These are phyloP conservation scores for Boulengerochromis microlepis DNA, from an alignment of 2,113 vertebrate genomes.

Conservation along the genomic window DNA sequence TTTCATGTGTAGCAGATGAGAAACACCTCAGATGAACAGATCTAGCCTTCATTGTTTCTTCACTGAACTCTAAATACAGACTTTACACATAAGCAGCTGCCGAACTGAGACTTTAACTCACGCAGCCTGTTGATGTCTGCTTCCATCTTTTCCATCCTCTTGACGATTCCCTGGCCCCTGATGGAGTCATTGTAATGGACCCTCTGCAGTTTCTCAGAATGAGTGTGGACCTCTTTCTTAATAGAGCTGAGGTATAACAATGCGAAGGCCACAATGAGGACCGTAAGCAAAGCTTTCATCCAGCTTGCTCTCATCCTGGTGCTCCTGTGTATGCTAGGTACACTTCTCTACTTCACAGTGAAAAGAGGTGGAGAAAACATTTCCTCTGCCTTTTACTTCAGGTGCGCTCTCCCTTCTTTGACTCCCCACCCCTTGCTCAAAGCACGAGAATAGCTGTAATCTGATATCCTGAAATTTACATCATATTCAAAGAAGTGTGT, in stretches of 20 bases:
- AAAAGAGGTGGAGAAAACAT: not conserved
- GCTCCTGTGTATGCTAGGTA: not conserved
- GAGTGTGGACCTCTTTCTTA: slow-evolving; percentile 7
- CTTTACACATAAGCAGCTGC: not conserved
- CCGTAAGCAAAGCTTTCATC: not conserved
- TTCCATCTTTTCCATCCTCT: slow-evolving; percentile 52
- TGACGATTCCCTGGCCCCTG: slow-evolving; percentile 5
- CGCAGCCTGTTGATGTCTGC: slow-evolving; percentile 30
- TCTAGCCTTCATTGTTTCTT: not conserved
- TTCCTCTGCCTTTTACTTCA: not conserved
- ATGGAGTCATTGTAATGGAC: slow-evolving; percentile 25
- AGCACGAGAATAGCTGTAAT: not conserved
- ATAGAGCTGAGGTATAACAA: slow-evolving; percentile 42
- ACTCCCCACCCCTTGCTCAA: not conserved
- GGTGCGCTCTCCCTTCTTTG: not conserved
- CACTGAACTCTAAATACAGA: not conserved
- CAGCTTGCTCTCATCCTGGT: slow-evolving; percentile 26
- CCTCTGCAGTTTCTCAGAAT: slow-evolving; percentile 15
- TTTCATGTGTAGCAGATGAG: not conserved
- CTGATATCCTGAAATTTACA: not conserved
- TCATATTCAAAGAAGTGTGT: not conserved
- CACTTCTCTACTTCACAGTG: not conserved
- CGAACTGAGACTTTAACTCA: slow-evolving; percentile 17
- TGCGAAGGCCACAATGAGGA: not conserved
- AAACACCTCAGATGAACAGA: not conserved